Evolutionary conservation across 2,113 vertebrate species (phyloP).

Genomic region (Pyxicephalus adspersus): DNA sequence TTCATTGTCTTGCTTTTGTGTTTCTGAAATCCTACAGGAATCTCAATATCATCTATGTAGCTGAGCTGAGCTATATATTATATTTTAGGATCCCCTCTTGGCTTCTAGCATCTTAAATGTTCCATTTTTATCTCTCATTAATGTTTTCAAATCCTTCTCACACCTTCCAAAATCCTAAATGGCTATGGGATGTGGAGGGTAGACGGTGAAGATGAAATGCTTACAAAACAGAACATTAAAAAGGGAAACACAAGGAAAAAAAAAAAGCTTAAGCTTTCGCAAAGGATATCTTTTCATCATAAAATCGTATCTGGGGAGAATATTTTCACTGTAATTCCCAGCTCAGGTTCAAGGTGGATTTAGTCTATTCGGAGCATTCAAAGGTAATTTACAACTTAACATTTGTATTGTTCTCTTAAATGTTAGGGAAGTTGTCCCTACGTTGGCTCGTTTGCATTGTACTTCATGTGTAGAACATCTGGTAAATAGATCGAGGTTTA

Average conservation of each 20-base stretch:
- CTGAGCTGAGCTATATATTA: conserved; percentile 37
- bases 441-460: conserved; percentile 59
- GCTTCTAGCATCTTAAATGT: conserved; percentile 48
- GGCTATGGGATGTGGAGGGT: conserved; percentile 43
- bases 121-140: conserved; percentile 56
- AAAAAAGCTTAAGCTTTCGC: conserved; percentile 38
- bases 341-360: conserved; percentile 37
- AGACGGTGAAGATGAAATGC: conserved; percentile 41
- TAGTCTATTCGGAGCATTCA: conserved; percentile 56
- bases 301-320: conserved; percentile 44
- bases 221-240: conserved; percentile 31
- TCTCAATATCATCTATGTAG: conserved; percentile 28
- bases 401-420: conserved; percentile 57
- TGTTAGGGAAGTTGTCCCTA: conserved; percentile 56
- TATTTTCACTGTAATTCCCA: conserved; percentile 43
- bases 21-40: conserved; percentile 41
- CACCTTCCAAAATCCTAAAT: conserved; percentile 54
- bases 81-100: conserved; percentile 47
- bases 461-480: conserved; percentile 61
- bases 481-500: conserved; percentile 63
- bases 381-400: conserved; percentile 56
- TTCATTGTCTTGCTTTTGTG: conserved; percentile 25
- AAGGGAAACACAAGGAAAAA: neutral
- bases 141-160: conserved; percentile 53
- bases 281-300: conserved; percentile 49